These are phyloP conservation scores for Hipparchia semele DNA, from an alignment of 2,888 invertebrate genomes.

Conservation along the genomic window DNA sequence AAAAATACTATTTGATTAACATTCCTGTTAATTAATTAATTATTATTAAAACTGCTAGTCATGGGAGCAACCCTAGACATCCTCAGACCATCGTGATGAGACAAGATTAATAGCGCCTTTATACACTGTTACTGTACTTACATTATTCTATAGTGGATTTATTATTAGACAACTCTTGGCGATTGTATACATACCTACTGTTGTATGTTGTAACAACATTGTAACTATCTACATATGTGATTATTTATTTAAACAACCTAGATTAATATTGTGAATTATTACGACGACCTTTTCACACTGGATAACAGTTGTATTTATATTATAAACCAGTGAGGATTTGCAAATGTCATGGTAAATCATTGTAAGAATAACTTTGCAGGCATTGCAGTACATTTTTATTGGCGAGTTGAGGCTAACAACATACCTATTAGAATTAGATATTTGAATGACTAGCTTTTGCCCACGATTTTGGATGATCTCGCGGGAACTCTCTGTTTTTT, in stretches of 20 bases:
- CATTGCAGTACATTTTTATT: background rate
- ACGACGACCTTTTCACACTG: slow-evolving; percentile 16
- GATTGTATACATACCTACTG: background rate
- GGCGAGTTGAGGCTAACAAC: background rate
- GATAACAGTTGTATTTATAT: slow-evolving; percentile 5
- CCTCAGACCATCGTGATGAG: slow-evolving; percentile 20
- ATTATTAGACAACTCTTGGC: slow-evolving; percentile 22
- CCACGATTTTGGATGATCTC: no score
- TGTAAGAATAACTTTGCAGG: background rate
- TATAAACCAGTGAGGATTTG: slow-evolving; percentile 3
- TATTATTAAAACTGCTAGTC: background rate
- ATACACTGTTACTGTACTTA: slow-evolving; percentile 15
- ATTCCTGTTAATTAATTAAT: no score
- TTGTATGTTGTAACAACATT: slow-evolving; percentile 4
- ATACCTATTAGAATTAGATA: no score
- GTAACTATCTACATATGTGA: background rate
- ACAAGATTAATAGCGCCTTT: slow-evolving; percentile 29
- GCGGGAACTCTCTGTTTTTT: no score
- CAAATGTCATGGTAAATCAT: slow-evolving; percentile 17
- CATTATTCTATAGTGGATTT: slow-evolving; percentile 21
- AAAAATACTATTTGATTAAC: no score
- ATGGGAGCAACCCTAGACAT: slow-evolving; percentile 16
- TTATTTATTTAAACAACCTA: slow-evolving; percentile 27
- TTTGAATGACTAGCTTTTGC: no score
- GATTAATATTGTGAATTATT: slow-evolving; percentile 32